A percentile compares a stretch with the other conserved stretches of the same genome.
These are phyloP conservation scores for Caloenas nicobarica DNA, from an alignment of 2,113 vertebrate species.

Conservation along the genomic window DNA sequence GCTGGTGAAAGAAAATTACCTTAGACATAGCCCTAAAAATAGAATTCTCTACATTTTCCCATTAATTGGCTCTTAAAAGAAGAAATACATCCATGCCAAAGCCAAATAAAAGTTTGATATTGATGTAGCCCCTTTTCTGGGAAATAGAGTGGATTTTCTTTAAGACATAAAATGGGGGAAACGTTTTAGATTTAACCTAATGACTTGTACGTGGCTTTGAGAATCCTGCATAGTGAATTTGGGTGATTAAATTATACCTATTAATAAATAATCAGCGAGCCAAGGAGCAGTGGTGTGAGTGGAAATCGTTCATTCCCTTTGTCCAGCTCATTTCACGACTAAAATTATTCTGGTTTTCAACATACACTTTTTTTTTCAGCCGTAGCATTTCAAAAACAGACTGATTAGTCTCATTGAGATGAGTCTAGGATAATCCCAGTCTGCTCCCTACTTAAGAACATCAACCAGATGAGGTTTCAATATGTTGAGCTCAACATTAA, in stretches of 20 bases:
- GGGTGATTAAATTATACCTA: background rate
- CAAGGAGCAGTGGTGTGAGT: background rate
- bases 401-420: background rate
- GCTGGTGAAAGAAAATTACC: background rate
- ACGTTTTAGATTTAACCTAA: background rate
- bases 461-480: background rate
- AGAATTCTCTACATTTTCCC: background rate
- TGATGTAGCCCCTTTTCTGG: background rate
- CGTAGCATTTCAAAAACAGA: fast-evolving
- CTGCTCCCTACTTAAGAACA: fast-evolving
- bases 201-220: fast-evolving
- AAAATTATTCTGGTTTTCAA: background rate
- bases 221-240: background rate
- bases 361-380: background rate
- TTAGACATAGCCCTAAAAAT: background rate
- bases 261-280: background rate
- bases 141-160: background rate
- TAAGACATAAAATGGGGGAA: background rate
- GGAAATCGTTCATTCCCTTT: background rate
- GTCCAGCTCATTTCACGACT: background rate
- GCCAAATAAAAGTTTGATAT: background rate
- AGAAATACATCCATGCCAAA: background rate
- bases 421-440: background rate
- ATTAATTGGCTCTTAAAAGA: background rate
- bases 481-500: background rate